These are phyloP conservation scores for Hipposideros larvatus DNA, from an alignment of 2,797 vertebrate genomes.

Conservation along the genomic window DNA sequence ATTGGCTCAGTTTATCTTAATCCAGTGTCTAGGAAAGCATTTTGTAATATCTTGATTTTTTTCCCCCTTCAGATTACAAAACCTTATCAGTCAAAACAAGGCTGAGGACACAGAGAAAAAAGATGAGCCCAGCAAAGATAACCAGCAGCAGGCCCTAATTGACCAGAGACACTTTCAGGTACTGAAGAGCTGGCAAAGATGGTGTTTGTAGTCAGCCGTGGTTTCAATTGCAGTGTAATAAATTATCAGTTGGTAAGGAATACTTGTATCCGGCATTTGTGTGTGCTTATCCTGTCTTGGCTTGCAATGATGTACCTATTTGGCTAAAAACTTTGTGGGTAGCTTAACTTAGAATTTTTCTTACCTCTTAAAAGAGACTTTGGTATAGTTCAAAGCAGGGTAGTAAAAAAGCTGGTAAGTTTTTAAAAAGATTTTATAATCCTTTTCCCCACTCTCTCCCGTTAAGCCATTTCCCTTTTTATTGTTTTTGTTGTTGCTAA, in stretches of 20 bases:
- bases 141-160: constrained; percentile 76
- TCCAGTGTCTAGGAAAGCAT: neutral
- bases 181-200: constrained; percentile 42
- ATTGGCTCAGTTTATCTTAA: constrained; percentile 17
- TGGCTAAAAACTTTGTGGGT: constrained; percentile 28
- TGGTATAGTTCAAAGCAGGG: constrained; percentile 10
- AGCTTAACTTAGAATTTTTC: neutral
- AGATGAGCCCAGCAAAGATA: constrained; percentile 61
- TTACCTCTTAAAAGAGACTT: constrained; percentile 31
- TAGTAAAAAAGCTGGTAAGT: neutral
- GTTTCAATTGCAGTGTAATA: neutral
- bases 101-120: constrained; percentile 77
- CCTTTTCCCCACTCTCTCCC: neutral
- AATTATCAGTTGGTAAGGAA: neutral
- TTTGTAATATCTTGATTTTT: constrained; percentile 60
- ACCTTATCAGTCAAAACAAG: constrained; percentile 63
- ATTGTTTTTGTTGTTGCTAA: constrained; percentile 39
- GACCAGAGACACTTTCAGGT: constrained; percentile 89
- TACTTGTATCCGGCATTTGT: neutral
- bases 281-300: neutral
- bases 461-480: constrained; percentile 51
- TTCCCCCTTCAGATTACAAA: constrained; percentile 73
- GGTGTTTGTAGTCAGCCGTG: neutral
- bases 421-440: constrained; percentile 23
- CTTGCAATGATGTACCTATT: neutral